Evolutionary conservation across 2,797 vertebrate species (phyloP), one percentile per base, ranked within the genome.

Genomic region (Cyprinodon diabolis): DNA sequence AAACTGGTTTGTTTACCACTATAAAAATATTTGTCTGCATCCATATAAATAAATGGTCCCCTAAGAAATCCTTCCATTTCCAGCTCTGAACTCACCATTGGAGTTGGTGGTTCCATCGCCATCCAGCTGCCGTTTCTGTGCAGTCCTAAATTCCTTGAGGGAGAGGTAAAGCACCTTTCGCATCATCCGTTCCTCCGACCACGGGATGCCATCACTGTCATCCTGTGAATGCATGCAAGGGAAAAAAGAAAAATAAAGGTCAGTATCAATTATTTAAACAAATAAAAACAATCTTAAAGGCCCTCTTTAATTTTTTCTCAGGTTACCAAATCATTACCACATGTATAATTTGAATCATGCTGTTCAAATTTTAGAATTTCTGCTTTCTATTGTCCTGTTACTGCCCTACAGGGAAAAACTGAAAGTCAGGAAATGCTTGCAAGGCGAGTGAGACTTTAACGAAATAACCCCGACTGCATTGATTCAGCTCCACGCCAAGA

Each of bases 191-290:
- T 99, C 98, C 93, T 99, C 98, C 83, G 98, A 99, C 98, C 98
- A 99, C 48, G 97, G 98, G 93, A 99, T 99, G 89, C 98, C 98
- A 95, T 99, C 97, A 82, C 97, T 99, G 96, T 99, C 97, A 88
- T 99, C 98, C 98, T 99, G 89, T 49, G 71, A 65, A 85, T 55
- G 81, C 55, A 85, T n/a, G 25, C 15, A 82, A 47, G 78, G 48
- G 76, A 63, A 70, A 68, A 40, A 85, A 43, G 7, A 43, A 43
- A 43, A 40, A 40, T 4, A 40, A 0, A 3, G 14, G 58, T 83
- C n/a, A 90, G 52, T 54, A 43, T 10, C 66, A 74, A 72, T 23
- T 2, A 4, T 8, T 0, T 40, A 49, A 19, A 66, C 11, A 66
- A 8, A 30, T 4, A 1, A 7, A 56, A 57, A 56, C 10, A 13